A percentile compares a stretch with the other conserved stretches of the same genome.
Conservation (phyloP, 2,888 invertebrate species). For the Protonemura montana region DNA sequence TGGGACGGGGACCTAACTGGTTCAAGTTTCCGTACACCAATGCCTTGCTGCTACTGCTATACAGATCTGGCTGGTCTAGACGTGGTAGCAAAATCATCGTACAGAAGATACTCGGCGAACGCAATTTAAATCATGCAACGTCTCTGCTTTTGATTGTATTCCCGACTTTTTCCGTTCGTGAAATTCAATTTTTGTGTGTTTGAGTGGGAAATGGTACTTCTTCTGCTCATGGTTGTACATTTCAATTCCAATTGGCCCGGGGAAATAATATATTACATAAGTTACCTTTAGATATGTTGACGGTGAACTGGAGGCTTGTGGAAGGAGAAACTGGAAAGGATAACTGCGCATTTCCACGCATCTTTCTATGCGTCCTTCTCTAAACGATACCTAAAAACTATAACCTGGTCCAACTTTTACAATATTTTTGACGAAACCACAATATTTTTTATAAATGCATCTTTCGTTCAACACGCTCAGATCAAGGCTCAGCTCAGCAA, state of each 20-base stretch:
- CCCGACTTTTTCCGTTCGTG: not conserved
- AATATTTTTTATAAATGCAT: no score
- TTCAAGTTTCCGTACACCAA: not conserved
- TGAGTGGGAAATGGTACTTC: not conserved
- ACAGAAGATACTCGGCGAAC: not conserved
- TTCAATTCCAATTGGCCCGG: not conserved
- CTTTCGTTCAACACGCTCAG: not conserved
- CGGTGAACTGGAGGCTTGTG: not conserved
- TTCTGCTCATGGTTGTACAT: not conserved
- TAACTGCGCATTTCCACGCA: not conserved
- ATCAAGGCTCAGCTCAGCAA: not conserved
- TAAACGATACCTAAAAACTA: no score
- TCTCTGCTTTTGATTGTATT: not conserved
- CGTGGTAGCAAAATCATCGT: not conserved
- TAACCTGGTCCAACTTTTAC: no score
- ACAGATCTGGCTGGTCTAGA: not conserved
- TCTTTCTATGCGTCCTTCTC: no score
- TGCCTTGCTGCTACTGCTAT: not conserved
- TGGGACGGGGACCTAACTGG: no score
- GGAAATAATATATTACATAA: not conserved
- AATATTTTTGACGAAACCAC: no score
- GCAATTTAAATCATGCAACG: not conserved
- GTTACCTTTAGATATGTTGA: not conserved
- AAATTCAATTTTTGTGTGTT: constrained; percentile 5
- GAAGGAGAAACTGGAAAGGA: no score